Evolutionary conservation across 2,797 vertebrate genomes (phyloP).

Genomic region (Channallabes apus): DNA sequence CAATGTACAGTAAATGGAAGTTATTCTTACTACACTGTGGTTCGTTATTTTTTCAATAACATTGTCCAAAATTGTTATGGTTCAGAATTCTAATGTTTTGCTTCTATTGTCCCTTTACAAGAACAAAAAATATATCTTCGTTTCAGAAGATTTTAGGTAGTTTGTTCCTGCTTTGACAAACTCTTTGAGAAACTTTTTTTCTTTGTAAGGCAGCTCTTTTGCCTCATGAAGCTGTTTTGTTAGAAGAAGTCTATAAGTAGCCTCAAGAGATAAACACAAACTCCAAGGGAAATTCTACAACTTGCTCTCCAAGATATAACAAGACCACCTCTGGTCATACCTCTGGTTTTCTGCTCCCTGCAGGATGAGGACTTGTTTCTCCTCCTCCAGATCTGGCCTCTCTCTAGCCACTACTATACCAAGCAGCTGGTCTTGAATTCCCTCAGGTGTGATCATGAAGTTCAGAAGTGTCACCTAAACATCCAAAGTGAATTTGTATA

Average conservation of each 20-base stretch:
- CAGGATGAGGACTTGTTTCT: conserved; percentile 86
- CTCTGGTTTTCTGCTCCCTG: conserved; percentile 92
- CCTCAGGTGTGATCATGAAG: conserved; percentile 91
- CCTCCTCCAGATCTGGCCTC: conserved; percentile 87
- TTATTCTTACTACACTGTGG: too few species aligned
- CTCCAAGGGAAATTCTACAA: neutral
- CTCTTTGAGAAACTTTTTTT: too few species aligned
- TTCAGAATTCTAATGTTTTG: too few species aligned
- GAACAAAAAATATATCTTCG: too few species aligned
- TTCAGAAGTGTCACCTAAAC: conserved; percentile 85
- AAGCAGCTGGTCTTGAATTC: conserved; percentile 89
- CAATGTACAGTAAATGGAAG: too few species aligned
- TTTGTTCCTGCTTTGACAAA: too few species aligned
- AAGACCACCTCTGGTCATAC: conserved; percentile 57
- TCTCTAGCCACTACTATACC: too few species aligned
- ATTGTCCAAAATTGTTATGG: too few species aligned
- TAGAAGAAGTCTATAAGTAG: neutral
- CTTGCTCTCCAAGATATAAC: neutral
- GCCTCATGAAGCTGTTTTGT: neutral
- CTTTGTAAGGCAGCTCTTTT: too few species aligned
- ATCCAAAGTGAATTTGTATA: neutral
- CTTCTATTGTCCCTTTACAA: too few species aligned
- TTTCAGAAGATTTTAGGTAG: too few species aligned
- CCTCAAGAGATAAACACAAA: neutral
- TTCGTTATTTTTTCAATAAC: too few species aligned